Evolutionary conservation across 2,797 vertebrate species (phyloP), one percentile per base, ranked within the genome.

Genomic region (Gymnothorax reevesii): DNA sequence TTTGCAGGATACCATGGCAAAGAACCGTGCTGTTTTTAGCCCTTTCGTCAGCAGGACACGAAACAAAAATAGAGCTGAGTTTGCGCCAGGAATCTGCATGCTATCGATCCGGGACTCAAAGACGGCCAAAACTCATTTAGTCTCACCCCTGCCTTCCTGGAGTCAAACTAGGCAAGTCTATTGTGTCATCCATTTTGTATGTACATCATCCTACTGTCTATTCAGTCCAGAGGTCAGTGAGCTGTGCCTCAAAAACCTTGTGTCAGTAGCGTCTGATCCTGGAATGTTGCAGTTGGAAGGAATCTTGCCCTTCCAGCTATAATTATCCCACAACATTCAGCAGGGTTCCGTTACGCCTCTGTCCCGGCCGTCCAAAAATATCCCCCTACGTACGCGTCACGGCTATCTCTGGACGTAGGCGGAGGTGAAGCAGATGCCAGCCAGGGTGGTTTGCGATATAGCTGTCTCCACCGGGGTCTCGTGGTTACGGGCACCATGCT

Each of bases 241-340:
- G 88, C 84, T 90, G 86, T 90, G 89, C 91, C 92, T 93, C 87
- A 90, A 88, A 91, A 94, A 92, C 92, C 82, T 89, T 88, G 25
- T 82, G 27, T 93, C 93, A 69, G 92, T 95, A 95, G 95, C 95
- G 95, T 91, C 75, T 82, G 84, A 92, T 89, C 93, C 89, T 91
- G 93, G 93, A 94, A 94, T 91, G 89, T 91, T 88, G 90, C 90
- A 93, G 92, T 89, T 87, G 93, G 92, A 92, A 92, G 92, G 93
- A 94, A 93, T 94, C 90, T 88, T 93, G 92, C 91, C 93, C 94
- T 89, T 92, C 88, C 89, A 90, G 92, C 91, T 94, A 93, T 94
- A 94, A 93, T 92, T 89, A 94, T 88, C 93, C 90, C 87, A 85
- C 88, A 87, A 87, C 86, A 57, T 91, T 92, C 94, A 89, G 88